These are phyloP conservation scores for Brachionus rotundiformis DNA, from an alignment of 1,140 invertebrate genomes.

Conservation along the genomic window DNA sequence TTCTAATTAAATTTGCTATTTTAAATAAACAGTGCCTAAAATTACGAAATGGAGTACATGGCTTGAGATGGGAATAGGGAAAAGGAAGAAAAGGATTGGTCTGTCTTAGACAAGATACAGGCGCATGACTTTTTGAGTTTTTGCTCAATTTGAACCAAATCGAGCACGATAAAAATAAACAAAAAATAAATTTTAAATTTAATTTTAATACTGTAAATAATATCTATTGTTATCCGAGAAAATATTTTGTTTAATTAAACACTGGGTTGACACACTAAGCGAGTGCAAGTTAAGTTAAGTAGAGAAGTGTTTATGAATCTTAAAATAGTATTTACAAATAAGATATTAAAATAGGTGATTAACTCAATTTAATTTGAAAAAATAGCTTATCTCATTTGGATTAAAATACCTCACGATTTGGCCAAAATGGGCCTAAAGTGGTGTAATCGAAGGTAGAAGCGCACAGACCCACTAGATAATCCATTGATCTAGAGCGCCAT, in stretches of 20 bases:
- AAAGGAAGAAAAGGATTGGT: no score
- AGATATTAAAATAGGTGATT: slow-evolving; percentile 32
- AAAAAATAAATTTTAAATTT: background rate
- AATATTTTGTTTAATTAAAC: slow-evolving; percentile 45
- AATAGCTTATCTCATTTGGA: slow-evolving; percentile 10
- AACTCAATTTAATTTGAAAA: slow-evolving; percentile 37
- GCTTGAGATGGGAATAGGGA: no score
- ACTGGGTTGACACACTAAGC: background rate
- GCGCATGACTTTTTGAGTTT: slow-evolving; percentile 24
- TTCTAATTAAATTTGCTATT: no score
- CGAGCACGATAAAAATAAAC: slow-evolving; percentile 26
- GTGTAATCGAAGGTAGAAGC: background rate
- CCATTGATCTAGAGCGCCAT: slow-evolving; percentile 19
- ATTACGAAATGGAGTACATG: no score
- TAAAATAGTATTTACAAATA: slow-evolving; percentile 41
- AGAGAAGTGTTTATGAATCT: slow-evolving; percentile 33
- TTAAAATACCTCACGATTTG: slow-evolving; percentile 39
- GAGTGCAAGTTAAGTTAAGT: background rate
- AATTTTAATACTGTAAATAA: slow-evolving; percentile 28
- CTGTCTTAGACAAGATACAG: no score
- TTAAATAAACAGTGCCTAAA: no score
- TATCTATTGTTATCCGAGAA: background rate
- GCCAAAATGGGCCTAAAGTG: background rate
- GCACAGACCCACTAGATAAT: slow-evolving; percentile 34
- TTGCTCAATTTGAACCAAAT: background rate